Base-by-base conservation (phyloP, 2,888 invertebrate genomes). In the Phorcus lineatus region DNA sequence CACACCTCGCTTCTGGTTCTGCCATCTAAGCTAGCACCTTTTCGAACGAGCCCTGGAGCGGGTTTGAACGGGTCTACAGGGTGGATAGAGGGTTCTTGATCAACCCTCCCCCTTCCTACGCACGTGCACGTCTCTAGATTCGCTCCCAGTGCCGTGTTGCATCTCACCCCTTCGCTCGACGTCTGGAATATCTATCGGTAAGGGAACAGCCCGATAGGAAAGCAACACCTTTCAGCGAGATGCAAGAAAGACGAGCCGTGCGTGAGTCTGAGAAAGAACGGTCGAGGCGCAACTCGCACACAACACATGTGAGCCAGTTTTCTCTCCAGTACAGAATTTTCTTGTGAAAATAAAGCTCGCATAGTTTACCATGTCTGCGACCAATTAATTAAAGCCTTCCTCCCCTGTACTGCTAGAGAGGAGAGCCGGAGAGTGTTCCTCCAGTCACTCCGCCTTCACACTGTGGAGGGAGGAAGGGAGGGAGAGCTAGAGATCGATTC, bases 301-400 rank as follows among this genome's bases (percentile, higher is more conserved):
- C 52, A 70, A 57, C 70, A 36, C 54, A 54, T 54, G 54, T 54
- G 53, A 40, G 36, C 36, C 53, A 79, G 53, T 36, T 47, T 54
- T 54, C 76, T 55, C 28, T 31, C 55, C 54, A 22, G 22, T 78
- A 78, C 81, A 78, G 75, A 70, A 70, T 75, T 78, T 78, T 81
- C 81, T 53, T 81, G 81, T 78, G 81, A 81, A 81, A 81, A 81
- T 81, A 81, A 81, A 81, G 81, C 81, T 40, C 55, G 53, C 81
- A 78, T 78, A 78, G 57, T 78, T 75, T 66, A 78, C 53, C 22
- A 67, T 67, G 78, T 78, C 78, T 78, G 78, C 78, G 53, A 67
- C 78, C 78, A 78, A 78, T 78, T 78, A 78, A 78, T 78, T 78
- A 78, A 57, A 53, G 54, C 76, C 76, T 36, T 76, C 55, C 54